These are phyloP conservation scores for Tetragonula carbonaria DNA, from an alignment of 2,888 invertebrate genomes.

Conservation along the genomic window DNA sequence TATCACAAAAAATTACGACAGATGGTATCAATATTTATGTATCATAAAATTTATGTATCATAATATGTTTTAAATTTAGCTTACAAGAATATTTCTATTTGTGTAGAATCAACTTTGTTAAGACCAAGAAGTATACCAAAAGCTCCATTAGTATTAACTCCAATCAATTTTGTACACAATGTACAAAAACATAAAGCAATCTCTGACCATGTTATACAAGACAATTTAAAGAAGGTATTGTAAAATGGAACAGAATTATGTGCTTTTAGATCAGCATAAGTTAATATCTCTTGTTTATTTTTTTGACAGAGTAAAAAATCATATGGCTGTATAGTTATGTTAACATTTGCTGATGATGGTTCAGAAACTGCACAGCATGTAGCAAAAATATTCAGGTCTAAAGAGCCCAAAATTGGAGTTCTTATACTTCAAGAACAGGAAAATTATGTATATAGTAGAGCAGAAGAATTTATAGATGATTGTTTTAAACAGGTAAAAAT, in stretches of 20 bases:
- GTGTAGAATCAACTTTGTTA: constrained; percentile 53
- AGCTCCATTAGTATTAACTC: constrained; percentile 74
- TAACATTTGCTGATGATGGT: constrained; percentile 86
- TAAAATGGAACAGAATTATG: neutral
- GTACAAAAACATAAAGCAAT: neutral
- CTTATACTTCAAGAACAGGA: constrained; percentile 84
- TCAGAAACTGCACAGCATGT: constrained; percentile 84
- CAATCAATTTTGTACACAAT: constrained; percentile 31
- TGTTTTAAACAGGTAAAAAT: constrained; percentile 85
- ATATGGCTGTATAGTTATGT: constrained; percentile 81
- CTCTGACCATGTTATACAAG: constrained; percentile 7
- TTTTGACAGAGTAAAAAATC: constrained; percentile 55
- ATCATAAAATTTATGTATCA: neutral
- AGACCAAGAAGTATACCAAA: constrained; percentile 68
- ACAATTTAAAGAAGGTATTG: constrained; percentile 56
- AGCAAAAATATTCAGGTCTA: constrained; percentile 83
- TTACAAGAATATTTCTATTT: neutral
- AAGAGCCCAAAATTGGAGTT: constrained; percentile 81
- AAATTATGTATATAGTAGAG: constrained; percentile 85
- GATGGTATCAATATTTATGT: constrained; percentile 30
- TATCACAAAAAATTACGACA: constrained; percentile 16
- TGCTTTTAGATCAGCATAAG: neutral
- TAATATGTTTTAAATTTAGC: neutral
- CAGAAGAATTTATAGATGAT: constrained; percentile 86
- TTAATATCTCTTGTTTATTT: neutral